A percentile compares a stretch with the other conserved stretches of the same genome.
phyloP scores from a whole-genome alignment of 2,888 invertebrate species.

The Willowsia nigromaculata region DNA sequence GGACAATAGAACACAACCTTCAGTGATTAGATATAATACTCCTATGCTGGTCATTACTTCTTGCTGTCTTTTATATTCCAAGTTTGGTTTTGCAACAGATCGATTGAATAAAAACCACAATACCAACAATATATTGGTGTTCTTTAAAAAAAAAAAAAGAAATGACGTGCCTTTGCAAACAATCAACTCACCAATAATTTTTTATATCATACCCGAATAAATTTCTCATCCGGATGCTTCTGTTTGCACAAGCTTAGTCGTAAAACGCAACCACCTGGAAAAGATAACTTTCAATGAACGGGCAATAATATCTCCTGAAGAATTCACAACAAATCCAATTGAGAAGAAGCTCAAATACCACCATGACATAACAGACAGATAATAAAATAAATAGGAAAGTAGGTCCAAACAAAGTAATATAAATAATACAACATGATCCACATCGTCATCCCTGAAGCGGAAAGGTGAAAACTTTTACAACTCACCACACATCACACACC shows the following conservation, averaged over 20 bases:
- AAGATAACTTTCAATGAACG: slow-evolving; percentile 32
- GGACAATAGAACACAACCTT: not conserved
- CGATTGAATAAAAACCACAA: slow-evolving; percentile 21
- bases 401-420: slow-evolving; percentile 33
- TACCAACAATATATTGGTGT: not conserved
- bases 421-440: slow-evolving; percentile 10
- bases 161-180: slow-evolving; percentile 1
- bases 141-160: too few relatives aligned
- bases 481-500: slow-evolving; percentile 49
- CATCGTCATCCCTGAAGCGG: slow-evolving; percentile 68
- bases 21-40: slow-evolving; percentile 2
- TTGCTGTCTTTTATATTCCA: not conserved
- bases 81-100: slow-evolving; percentile 46
- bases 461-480: slow-evolving; percentile 73
- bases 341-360: not conserved
- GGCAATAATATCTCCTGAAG: too few relatives aligned
- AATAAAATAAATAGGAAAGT: slow-evolving; percentile 40
- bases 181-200: not conserved
- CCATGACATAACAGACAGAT: not conserved
- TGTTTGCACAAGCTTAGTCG: slow-evolving; percentile 27
- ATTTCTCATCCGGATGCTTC: slow-evolving; percentile 1
- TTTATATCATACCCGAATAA: not conserved
- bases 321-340: slow-evolving; percentile 9
- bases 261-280: slow-evolving; percentile 46
- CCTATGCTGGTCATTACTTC: not conserved